Evolutionary conservation across 1,140 invertebrate genomes (phyloP).

Genomic region (Sogatella furcifera): DNA sequence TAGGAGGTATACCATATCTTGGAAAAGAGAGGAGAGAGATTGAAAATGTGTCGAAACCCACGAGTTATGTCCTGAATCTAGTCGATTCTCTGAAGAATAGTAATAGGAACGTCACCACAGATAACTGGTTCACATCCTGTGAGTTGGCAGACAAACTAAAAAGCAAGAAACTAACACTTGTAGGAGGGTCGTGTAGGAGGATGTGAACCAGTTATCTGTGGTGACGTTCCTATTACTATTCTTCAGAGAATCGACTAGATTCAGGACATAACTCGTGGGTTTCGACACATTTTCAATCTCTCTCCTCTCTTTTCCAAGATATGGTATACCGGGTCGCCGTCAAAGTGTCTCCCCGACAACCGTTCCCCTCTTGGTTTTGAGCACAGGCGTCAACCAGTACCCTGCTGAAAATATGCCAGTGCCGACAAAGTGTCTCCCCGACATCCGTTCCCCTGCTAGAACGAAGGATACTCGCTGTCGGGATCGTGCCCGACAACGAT

Average conservation of each 20-base stretch:
- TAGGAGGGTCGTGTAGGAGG: constrained; percentile 28
- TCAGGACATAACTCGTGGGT: constrained; percentile 9
- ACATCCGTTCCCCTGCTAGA: too few relatives aligned
- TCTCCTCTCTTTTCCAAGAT: constrained; percentile 2
- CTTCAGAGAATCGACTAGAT: background rate
- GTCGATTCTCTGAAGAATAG: background rate
- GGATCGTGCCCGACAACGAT: too few relatives aligned
- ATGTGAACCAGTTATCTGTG: constrained; percentile 11
- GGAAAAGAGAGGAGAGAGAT: background rate
- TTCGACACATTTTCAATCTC: background rate
- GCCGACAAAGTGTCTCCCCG: too few relatives aligned
- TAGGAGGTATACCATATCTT: constrained; percentile 1
- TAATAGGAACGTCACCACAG: constrained; percentile 5
- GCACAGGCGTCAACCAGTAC: too few relatives aligned
- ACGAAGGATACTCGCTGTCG: too few relatives aligned
- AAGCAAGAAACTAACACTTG: constrained; percentile 5
- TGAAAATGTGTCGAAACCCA: constrained; percentile 1
- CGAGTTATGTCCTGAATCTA: constrained; percentile 11
- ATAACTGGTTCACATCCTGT: constrained; percentile 10
- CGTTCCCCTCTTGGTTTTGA: too few relatives aligned
- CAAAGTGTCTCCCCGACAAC: too few relatives aligned
- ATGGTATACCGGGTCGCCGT: background rate
- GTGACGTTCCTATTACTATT: constrained; percentile 5
- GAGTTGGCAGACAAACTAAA: constrained; percentile 18
- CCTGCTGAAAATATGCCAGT: too few relatives aligned